Percentiles rank a stretch among this genome's conserved stretches.
These are phyloP conservation scores for Callyntrura guangdongensis DNA, from an alignment of 2,888 invertebrate species.

Conservation along the genomic window DNA sequence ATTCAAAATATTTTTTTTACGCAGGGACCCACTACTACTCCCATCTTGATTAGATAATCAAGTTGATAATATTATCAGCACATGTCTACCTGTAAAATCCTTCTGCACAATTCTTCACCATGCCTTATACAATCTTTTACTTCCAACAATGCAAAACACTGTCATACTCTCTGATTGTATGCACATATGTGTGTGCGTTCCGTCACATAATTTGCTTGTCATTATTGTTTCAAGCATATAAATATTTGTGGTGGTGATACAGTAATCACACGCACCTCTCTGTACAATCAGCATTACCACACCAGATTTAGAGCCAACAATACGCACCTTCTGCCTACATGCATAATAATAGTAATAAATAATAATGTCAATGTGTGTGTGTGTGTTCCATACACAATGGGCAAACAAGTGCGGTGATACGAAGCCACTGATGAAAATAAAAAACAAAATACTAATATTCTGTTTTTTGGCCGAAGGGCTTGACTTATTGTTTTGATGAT, in stretches of 20 bases:
- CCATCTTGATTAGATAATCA: slow-evolving; percentile 17
- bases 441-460: not conserved
- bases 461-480: slow-evolving; percentile 47
- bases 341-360: not conserved
- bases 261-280: slow-evolving; percentile 47
- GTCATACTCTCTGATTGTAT: too few relatives aligned
- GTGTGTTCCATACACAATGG: not conserved
- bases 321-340: slow-evolving; percentile 14
- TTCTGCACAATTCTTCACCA: slow-evolving; percentile 11
- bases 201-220: too few relatives aligned
- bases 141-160: not conserved
- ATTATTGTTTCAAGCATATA: slow-evolving; percentile 12
- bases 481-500: not conserved
- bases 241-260: slow-evolving; percentile 33
- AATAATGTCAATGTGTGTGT: too few relatives aligned
- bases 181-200: too few relatives aligned
- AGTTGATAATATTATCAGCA: slow-evolving; percentile 34
- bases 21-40: not conserved
- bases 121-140: slow-evolving; percentile 24
- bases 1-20: not conserved
- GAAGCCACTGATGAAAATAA: slow-evolving; percentile 39
- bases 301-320: slow-evolving; percentile 2
- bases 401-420: not conserved
- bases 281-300: not conserved
- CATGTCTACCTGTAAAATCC: not conserved